Evolutionary conservation across 1,140 invertebrate species (phyloP).

Genomic region (Magallana ariakensis): DNA sequence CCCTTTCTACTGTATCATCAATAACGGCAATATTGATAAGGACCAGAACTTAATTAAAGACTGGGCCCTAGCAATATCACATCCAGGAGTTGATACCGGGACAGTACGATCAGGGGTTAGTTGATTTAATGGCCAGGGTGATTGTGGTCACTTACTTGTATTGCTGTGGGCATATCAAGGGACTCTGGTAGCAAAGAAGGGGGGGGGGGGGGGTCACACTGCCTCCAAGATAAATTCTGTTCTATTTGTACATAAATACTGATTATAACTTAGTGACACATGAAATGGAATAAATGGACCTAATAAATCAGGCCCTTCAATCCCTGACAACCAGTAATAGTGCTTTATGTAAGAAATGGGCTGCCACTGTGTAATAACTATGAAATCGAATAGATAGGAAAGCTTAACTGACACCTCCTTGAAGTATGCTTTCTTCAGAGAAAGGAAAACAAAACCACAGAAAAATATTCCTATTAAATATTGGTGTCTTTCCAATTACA

Average conservation of each 20-base stretch:
- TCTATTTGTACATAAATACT: neutral
- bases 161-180: neutral
- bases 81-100: neutral
- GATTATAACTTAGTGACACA: too few species aligned
- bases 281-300: too few species aligned
- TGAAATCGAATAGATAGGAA: too few species aligned
- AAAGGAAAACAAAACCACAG: too few species aligned
- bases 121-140: neutral
- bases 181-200: neutral
- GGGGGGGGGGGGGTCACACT: neutral
- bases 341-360: too few species aligned
- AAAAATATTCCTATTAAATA: too few species aligned
- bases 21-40: slow-evolving; percentile 3
- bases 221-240: neutral
- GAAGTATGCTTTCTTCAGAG: too few species aligned
- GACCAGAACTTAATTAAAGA: slow-evolving; percentile 7
- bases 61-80: neutral
- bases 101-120: neutral
- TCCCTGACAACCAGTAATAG: too few species aligned
- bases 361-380: too few species aligned
- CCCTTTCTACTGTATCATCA: slow-evolving; percentile 1
- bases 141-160: neutral
- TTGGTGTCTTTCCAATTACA: too few species aligned
- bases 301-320: too few species aligned
- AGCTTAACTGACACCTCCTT: too few species aligned